Evolutionary conservation across 2,113 vertebrate genomes (phyloP).

Genomic region (Emydocephalus ijimae): DNA sequence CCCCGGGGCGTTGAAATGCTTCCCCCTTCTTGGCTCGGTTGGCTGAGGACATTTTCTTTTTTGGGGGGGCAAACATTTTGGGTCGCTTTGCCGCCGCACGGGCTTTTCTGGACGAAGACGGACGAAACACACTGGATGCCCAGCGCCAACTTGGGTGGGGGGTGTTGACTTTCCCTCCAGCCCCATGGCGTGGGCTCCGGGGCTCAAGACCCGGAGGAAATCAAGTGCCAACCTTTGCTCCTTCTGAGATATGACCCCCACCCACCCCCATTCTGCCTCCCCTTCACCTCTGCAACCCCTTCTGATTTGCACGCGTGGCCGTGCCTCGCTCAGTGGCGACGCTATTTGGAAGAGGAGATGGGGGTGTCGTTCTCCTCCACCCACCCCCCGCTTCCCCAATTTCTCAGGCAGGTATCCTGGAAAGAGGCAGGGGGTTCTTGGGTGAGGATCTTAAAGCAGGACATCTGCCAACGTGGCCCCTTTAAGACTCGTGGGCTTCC

Average conservation of each 20-base stretch:
- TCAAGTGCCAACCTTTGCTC: background rate
- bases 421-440: background rate
- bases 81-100: accelerated
- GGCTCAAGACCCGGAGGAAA: too few species aligned
- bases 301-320: background rate
- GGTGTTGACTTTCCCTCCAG: too few species aligned
- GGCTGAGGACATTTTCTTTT: background rate
- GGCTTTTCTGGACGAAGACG: background rate
- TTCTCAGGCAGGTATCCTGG: background rate
- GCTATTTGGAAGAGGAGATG: background rate
- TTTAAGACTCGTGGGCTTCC: background rate
- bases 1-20: too few species aligned
- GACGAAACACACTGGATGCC: accelerated
- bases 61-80: too few species aligned
- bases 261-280: background rate
- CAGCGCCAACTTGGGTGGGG: too few species aligned
- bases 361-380: background rate
- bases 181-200: background rate
- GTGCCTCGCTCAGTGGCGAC: background rate
- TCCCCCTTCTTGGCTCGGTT: background rate
- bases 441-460: background rate
- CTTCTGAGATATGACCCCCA: accelerated
- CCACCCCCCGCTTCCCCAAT: background rate
- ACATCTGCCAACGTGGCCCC: background rate
- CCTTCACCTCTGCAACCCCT: background rate